phyloP scores from a whole-genome alignment of 2,113 vertebrate species.

The Scomber colias region DNA sequence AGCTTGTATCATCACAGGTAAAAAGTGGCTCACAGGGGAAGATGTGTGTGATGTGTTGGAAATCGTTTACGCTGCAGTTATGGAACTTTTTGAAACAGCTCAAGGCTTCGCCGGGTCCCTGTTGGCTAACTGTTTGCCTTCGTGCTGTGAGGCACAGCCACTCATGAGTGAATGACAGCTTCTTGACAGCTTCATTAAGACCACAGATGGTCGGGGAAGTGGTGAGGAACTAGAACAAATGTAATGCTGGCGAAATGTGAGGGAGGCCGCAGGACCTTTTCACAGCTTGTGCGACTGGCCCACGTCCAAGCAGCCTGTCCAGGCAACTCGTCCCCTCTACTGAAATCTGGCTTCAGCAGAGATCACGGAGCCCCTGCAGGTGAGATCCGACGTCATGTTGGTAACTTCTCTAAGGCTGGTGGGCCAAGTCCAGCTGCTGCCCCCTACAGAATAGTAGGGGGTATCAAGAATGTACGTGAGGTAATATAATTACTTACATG shows the following conservation, averaged over 20 bases:
- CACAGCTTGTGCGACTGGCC: constrained; percentile 75
- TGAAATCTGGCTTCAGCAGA: constrained; percentile 51
- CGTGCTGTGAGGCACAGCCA: constrained; percentile 61
- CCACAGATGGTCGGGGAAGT: constrained; percentile 78
- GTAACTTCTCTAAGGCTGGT: constrained; percentile 31
- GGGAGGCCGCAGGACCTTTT: constrained; percentile 72
- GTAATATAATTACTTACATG: constrained; percentile 25
- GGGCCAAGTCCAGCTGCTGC: constrained; percentile 19
- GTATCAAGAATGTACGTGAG: constrained; percentile 4
- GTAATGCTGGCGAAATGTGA: constrained; percentile 66
- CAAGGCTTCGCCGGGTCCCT: constrained; percentile 40
- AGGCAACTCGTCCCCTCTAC: constrained; percentile 37
- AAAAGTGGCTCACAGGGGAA: background rate
- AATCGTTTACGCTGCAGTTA: constrained; percentile 39
- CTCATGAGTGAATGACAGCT: constrained; percentile 79
- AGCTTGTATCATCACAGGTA: constrained; percentile 24
- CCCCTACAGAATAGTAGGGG: background rate
- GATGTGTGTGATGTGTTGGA: constrained; percentile 6
- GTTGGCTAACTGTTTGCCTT: constrained; percentile 52
- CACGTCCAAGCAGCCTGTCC: constrained; percentile 64
- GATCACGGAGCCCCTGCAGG: constrained; percentile 55
- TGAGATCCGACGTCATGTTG: constrained; percentile 48
- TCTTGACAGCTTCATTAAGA: constrained; percentile 81
- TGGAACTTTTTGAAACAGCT: constrained; percentile 49
- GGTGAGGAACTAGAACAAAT: constrained; percentile 73